phyloP scores from a whole-genome alignment of 1,140 invertebrate genomes.

The Penaeus indicus region DNA sequence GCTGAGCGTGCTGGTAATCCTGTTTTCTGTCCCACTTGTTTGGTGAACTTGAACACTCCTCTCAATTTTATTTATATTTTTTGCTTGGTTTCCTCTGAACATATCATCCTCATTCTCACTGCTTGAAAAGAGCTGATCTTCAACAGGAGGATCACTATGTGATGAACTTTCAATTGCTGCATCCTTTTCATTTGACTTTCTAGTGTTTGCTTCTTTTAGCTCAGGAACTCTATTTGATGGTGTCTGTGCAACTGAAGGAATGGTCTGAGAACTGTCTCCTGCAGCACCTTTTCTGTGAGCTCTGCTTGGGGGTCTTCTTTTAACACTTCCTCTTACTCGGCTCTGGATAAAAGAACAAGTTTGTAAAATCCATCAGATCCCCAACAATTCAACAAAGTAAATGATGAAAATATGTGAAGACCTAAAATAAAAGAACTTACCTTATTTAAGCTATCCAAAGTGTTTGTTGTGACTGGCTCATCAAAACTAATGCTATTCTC shows the following conservation, averaged over 20 bases:
- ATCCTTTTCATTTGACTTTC: not conserved
- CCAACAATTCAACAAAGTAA: not conserved
- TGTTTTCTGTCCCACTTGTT: too few relatives aligned
- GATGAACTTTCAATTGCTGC: not conserved
- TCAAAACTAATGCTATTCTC: slow-evolving; percentile 46
- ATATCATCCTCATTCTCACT: slow-evolving; percentile 27
- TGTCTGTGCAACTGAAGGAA: not conserved
- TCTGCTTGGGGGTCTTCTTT: slow-evolving; percentile 47
- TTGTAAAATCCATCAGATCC: too few relatives aligned
- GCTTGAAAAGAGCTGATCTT: not conserved
- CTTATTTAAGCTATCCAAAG: slow-evolving; percentile 51
- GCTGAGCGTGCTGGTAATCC: too few relatives aligned
- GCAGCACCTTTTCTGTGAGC: slow-evolving; percentile 32
- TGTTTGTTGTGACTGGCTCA: slow-evolving; percentile 38
- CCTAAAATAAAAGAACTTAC: not conserved
- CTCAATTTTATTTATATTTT: too few relatives aligned
- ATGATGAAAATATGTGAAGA: not conserved
- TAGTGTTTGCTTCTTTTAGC: too few relatives aligned
- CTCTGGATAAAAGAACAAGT: slow-evolving; percentile 14
- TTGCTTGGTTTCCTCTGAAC: not conserved
- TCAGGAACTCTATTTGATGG: not conserved
- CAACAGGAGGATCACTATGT: not conserved
- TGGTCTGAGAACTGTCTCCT: not conserved
- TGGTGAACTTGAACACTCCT: too few relatives aligned
- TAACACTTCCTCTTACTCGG: slow-evolving; percentile 36